These are phyloP conservation scores for Fissipunctia ypsillon DNA, from an alignment of 2,888 invertebrate genomes.

Conservation along the genomic window DNA sequence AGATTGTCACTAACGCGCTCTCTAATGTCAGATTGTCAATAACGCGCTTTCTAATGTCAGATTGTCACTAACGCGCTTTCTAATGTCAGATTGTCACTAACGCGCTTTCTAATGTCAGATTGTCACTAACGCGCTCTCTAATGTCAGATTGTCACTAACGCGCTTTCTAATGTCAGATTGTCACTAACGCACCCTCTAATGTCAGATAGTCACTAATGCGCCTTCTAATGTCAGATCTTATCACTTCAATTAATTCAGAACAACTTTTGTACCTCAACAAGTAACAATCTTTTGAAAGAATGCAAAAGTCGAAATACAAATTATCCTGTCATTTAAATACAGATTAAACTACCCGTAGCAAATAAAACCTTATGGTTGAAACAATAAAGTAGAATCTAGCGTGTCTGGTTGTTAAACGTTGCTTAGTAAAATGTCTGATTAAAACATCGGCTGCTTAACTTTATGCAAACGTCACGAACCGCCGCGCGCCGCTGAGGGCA, in stretches of 20 bases:
- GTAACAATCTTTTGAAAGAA: conserved; percentile 3
- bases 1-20: not conserved
- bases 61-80: not conserved
- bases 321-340: conserved; percentile 23
- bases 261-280: not conserved
- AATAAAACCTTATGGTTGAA: not conserved
- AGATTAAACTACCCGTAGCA: not conserved
- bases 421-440: conserved; percentile 23
- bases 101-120: too few species aligned
- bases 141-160: not conserved
- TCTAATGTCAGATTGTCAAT: not conserved
- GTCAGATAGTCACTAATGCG: too few species aligned
- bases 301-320: conserved; percentile 16
- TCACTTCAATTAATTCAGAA: not conserved
- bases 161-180: too few species aligned
- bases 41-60: too few species aligned
- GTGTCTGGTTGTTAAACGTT: conserved; percentile 11
- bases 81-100: not conserved
- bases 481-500: not conserved
- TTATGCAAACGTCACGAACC: conserved; percentile 18
- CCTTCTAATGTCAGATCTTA: not conserved
- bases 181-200: not conserved
- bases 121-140: not conserved
- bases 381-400: not conserved
- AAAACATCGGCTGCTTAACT: conserved; percentile 34